Evolutionary conservation across 2,888 invertebrate genomes (phyloP).

Genomic region (Plagodis pulveraria): DNA sequence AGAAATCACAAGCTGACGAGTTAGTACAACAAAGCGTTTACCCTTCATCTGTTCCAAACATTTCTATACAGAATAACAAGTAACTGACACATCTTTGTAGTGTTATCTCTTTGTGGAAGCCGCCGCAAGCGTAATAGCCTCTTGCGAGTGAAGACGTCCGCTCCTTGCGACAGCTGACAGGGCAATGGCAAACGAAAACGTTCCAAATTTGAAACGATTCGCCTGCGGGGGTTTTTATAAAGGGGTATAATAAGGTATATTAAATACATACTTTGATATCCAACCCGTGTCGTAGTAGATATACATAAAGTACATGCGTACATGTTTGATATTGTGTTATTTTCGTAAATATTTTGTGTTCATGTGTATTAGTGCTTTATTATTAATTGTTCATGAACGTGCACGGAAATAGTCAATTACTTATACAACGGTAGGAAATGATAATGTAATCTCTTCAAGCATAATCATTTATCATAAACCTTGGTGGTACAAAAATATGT

Average conservation of each 20-base stretch:
- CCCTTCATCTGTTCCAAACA: conserved; percentile 35
- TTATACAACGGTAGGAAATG: too few relatives aligned
- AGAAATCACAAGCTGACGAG: conserved; percentile 6
- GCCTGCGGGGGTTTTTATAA: conserved; percentile 44
- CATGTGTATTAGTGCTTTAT: too few relatives aligned
- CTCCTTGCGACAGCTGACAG: conserved; percentile 47
- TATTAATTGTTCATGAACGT: too few relatives aligned
- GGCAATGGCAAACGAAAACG: conserved; percentile 43
- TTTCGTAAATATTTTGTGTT: too few relatives aligned
- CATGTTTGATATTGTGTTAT: too few relatives aligned
- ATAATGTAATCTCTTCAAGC: too few relatives aligned
- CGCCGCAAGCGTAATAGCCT: conserved; percentile 41
- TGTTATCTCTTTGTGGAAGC: conserved; percentile 45
- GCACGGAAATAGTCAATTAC: too few relatives aligned
- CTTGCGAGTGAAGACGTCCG: conserved; percentile 41
- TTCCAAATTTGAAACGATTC: conserved; percentile 49
- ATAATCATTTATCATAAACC: too few relatives aligned
- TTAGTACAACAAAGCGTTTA: conserved; percentile 25
- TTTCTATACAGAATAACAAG: conserved; percentile 17
- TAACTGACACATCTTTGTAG: conserved; percentile 22
- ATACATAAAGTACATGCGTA: too few relatives aligned
- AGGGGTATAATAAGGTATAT: neutral
- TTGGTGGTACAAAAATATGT: too few relatives aligned
- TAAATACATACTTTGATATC: too few relatives aligned
- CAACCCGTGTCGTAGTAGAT: too few relatives aligned